These are phyloP conservation scores for Odocoileus hemionus DNA, from an alignment of 2,113 vertebrate species.

Conservation along the genomic window DNA sequence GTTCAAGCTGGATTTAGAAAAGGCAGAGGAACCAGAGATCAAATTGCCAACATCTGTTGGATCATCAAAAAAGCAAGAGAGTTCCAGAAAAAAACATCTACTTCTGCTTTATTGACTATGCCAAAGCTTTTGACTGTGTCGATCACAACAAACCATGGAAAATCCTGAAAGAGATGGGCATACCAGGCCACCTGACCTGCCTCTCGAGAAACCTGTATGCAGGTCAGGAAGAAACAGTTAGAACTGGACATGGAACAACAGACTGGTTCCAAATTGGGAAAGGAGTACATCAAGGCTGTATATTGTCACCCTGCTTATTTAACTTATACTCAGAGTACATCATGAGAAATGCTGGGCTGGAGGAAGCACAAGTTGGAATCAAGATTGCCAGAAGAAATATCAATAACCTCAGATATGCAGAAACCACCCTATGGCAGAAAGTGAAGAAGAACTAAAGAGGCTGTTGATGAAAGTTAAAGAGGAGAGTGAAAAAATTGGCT, in stretches of 20 bases:
- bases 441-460: neutral
- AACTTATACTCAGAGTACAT: neutral
- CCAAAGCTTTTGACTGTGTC: neutral
- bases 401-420: neutral
- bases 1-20: neutral
- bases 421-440: neutral
- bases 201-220: neutral
- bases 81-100: neutral
- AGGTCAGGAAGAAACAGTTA: neutral
- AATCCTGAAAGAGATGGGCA: neutral
- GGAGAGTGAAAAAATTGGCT: neutral
- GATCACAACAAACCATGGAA: neutral
- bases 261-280: fast-evolving
- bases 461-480: neutral
- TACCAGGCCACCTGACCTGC: neutral
- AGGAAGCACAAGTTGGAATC: neutral
- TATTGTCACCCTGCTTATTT: neutral
- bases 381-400: neutral
- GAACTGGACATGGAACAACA: neutral
- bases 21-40: neutral
- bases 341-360: neutral
- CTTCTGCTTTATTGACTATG: neutral
- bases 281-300: neutral
- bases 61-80: neutral
- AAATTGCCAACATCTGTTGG: neutral